Evolutionary conservation across 35 echinoderm and acorn worm species (phyloP), one percentile per base, ranked within the genome.

Genomic region (Hemicentrotus pulcherrimus): DNA sequence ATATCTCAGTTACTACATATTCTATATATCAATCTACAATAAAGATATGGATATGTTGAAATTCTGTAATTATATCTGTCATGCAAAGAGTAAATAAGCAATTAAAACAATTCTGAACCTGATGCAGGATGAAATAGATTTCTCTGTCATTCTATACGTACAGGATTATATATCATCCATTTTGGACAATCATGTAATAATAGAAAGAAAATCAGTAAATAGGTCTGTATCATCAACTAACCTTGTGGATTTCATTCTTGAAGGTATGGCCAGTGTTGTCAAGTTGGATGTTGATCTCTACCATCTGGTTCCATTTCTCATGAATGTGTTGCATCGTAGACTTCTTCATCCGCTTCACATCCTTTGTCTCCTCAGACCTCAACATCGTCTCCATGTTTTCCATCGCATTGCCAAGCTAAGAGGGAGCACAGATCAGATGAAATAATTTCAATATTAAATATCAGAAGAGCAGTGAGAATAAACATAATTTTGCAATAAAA

Each of bases 301-400:
- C 95, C 65, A 98, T 94, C 91, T 98, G 95, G 31, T 95, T 96
- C 98, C 98, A 99, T 95, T 98, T 98, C 60, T 98, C 96, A 46
- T 95, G 91, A 70, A 95, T 86, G 87, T 95, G 95, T 8, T 92
- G 91, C 48, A 98, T 93, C 5, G 94, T 94, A 3, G 95, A 46
- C 46, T 96, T 78, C 0, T 94, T 94, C 15, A 98, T 86, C 14
- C 94, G 86, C 45, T 94, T 94, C 9, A 91, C 88, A 31, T 97
- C 91, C 65, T 92, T 94, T 52, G 70, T 95, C 61, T 95, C 94
- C 28, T 94, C 95, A 55, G 96, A 94, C 94, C 95, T 96, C 86
- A 99, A 95, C 46, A 95, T 58, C 31, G 96, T 95, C 78, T 97
- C 96, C 86, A 99, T 96, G 95, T 98, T 99, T 35, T 99, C 98